phyloP scores from a whole-genome alignment of 2,113 vertebrate genomes.

The Machaerirhynchus nigripectus region DNA sequence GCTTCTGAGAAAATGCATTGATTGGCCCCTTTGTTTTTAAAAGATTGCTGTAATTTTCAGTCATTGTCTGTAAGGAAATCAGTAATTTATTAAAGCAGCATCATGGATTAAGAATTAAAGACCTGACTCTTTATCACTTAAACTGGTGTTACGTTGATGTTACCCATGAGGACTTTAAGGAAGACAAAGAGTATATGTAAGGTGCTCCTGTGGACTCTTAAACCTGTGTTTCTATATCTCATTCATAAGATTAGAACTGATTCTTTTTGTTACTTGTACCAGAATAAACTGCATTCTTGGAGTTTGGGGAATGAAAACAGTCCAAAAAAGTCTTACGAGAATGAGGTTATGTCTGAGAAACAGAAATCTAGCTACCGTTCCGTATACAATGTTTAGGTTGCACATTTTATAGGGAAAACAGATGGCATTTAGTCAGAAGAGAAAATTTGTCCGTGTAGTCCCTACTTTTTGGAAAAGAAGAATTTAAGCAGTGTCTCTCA shows the following conservation, averaged over 20 bases:
- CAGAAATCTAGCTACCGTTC: neutral
- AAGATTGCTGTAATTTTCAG: slow-evolving; percentile 39
- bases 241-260: neutral
- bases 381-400: neutral
- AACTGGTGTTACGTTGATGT: neutral
- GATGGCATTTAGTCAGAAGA: neutral
- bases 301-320: neutral
- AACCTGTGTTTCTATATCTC: neutral
- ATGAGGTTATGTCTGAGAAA: neutral
- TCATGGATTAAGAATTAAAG: slow-evolving; percentile 42
- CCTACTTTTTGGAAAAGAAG: neutral
- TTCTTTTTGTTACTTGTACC: neutral
- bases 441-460: neutral
- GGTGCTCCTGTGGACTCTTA: neutral
- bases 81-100: slow-evolving; percentile 37
- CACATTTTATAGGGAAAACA: neutral
- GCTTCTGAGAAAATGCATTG: slow-evolving; percentile 50
- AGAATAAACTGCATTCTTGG: neutral
- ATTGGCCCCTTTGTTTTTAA: slow-evolving; percentile 22
- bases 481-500: neutral
- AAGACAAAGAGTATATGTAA: neutral
- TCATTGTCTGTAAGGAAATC: slow-evolving; percentile 10
- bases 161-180: neutral
- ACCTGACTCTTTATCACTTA: neutral
- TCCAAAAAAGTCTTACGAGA: neutral